These are phyloP conservation scores for Drosophila quinaria DNA, from an alignment of 2,888 invertebrate genomes.

Conservation along the genomic window DNA sequence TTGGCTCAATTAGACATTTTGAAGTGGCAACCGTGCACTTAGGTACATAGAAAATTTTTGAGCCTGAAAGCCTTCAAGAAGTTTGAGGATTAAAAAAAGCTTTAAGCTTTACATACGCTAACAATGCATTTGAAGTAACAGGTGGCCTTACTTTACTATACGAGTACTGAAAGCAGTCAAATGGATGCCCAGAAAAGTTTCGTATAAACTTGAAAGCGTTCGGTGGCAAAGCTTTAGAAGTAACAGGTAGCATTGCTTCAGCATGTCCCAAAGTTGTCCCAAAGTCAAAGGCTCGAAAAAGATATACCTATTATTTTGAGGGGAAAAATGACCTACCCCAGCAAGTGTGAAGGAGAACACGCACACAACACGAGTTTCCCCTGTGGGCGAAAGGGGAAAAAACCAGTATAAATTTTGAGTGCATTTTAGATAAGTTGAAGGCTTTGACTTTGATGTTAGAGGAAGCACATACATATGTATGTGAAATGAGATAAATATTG, in stretches of 20 bases:
- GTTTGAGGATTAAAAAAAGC: neutral
- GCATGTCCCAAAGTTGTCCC: slow-evolving; percentile 48
- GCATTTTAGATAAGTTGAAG: slow-evolving; percentile 11
- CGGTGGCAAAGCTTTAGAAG: slow-evolving; percentile 1
- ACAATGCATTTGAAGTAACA: neutral
- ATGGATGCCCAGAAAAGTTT: neutral
- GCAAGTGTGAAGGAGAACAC: neutral
- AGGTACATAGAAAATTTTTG: neutral
- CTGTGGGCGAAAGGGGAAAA: neutral
- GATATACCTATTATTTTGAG: slow-evolving; percentile 2
- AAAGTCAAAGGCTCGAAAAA: slow-evolving; percentile 28
- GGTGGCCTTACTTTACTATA: neutral
- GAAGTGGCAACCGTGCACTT: no score
- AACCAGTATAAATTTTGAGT: slow-evolving; percentile 11
- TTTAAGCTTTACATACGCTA: neutral
- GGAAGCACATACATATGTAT: neutral
- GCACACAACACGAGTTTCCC: slow-evolving; percentile 11
- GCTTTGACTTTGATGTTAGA: slow-evolving; percentile 2
- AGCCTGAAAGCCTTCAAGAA: neutral
- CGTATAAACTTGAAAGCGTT: neutral
- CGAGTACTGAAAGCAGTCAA: neutral
- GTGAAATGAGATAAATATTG: slow-evolving; percentile 11
- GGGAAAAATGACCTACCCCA: slow-evolving; percentile 32
- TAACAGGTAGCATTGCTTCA: slow-evolving; percentile 8
- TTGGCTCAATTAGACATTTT: no score